phyloP scores from a whole-genome alignment of 2,888 invertebrate species.

The Drosophila phalerata region DNA sequence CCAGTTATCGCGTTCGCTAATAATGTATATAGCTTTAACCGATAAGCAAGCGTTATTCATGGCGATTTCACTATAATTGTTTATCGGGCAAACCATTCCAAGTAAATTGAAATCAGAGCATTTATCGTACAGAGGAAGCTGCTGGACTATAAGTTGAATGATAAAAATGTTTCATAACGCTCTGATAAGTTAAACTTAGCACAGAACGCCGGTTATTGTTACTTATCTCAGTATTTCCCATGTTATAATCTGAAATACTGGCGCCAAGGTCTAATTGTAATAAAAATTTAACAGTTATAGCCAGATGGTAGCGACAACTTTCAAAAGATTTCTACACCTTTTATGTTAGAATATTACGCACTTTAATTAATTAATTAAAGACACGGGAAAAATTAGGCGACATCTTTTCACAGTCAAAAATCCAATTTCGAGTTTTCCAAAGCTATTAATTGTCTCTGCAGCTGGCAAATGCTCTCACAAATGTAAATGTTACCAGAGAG shows the following conservation, averaged over 20 bases:
- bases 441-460: constrained; percentile 70
- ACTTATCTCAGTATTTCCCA: constrained; percentile 46
- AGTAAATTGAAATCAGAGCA: constrained; percentile 28
- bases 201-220: background rate
- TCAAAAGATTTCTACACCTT: constrained; percentile 38
- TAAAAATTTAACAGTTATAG: constrained; percentile 33
- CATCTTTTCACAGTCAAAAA: constrained; percentile 72
- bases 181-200: constrained; percentile 27
- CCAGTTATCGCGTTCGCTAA: constrained; percentile 14
- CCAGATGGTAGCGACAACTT: constrained; percentile 37
- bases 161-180: constrained; percentile 43
- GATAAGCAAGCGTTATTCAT: constrained; percentile 65
- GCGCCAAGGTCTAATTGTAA: constrained; percentile 45
- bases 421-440: constrained; percentile 69
- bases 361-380: constrained; percentile 76
- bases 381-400: constrained; percentile 73
- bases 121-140: constrained; percentile 56
- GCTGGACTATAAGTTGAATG: constrained; percentile 48
- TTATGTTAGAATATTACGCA: constrained; percentile 41
- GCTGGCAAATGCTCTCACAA: constrained; percentile 63
- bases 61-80: constrained; percentile 32
- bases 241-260: constrained; percentile 33
- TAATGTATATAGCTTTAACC: constrained; percentile 13
- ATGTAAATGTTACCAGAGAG: constrained; percentile 67
- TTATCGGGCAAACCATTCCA: constrained; percentile 40